Evolutionary conservation across 2,888 invertebrate genomes (phyloP).

Genomic region (Tenodera sinensis): DNA sequence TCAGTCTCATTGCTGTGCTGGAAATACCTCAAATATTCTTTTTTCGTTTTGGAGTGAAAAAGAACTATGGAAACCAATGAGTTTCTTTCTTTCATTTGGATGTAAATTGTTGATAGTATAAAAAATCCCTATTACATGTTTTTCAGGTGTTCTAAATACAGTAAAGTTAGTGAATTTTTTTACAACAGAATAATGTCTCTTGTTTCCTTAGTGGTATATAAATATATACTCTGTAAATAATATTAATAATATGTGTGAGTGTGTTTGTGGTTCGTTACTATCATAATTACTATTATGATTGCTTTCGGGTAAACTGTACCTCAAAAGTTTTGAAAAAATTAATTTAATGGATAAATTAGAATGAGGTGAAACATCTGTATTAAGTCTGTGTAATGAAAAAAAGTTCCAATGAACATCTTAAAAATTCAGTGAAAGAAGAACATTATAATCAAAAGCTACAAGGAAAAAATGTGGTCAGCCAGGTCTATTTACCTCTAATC

Average conservation of each 20-base stretch:
- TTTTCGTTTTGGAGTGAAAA: not conserved
- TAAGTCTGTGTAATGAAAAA: not conserved
- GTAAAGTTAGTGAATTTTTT: slow-evolving; percentile 16
- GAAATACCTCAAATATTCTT: slow-evolving; percentile 21
- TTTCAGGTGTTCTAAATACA: not conserved
- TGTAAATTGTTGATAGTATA: not conserved
- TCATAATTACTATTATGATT: not conserved
- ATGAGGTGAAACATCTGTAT: not conserved
- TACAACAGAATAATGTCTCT: slow-evolving; percentile 17
- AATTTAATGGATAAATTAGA: not conserved
- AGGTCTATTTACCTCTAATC: not conserved
- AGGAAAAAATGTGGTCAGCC: not conserved
- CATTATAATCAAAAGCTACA: not conserved
- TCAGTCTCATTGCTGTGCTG: not conserved
- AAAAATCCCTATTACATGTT: not conserved
- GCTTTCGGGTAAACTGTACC: slow-evolving; percentile 20
- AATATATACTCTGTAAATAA: slow-evolving; percentile 1
- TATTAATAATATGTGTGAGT: slow-evolving; percentile 17
- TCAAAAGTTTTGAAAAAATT: not conserved
- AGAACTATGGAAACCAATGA: not conserved
- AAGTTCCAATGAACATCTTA: not conserved
- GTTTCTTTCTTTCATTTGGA: not conserved
- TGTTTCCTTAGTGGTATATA: slow-evolving; percentile 2
- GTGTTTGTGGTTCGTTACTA: slow-evolving; percentile 19
- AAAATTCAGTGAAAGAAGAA: not conserved